A percentile compares a stretch with the other conserved stretches of the same genome.
Evolutionary conservation across 2,888 invertebrate genomes (phyloP).

Genomic region (Xanthorhoe designata): DNA sequence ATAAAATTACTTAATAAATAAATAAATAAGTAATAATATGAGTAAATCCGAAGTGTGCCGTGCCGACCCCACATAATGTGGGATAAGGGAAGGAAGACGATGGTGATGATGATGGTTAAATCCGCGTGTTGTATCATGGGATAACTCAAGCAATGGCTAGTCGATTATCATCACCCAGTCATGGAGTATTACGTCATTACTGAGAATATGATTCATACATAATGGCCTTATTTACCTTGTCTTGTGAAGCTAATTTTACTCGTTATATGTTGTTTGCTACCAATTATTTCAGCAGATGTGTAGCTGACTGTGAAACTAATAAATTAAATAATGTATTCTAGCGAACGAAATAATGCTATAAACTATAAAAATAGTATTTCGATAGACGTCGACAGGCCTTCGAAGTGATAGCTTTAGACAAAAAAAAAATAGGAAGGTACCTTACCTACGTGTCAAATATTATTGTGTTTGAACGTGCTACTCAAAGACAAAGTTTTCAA

Average conservation of each 20-base stretch:
- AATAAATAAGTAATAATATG: too few species aligned
- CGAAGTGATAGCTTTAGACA: too few species aligned
- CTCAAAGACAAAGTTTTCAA: too few species aligned
- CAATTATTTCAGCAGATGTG: slow-evolving; percentile 29
- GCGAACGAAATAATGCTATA: neutral
- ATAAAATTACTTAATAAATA: too few species aligned
- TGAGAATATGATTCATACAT: slow-evolving; percentile 28
- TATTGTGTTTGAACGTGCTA: too few species aligned
- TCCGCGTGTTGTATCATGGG: neutral
- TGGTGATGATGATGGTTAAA: neutral
- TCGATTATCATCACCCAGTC: slow-evolving; percentile 39
- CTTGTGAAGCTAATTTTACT: slow-evolving; percentile 36
- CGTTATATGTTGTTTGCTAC: slow-evolving; percentile 31
- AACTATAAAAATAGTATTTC: too few species aligned
- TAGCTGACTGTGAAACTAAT: slow-evolving; percentile 1
- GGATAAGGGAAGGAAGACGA: neutral
- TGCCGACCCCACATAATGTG: too few species aligned
- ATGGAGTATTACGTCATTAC: slow-evolving; percentile 40
- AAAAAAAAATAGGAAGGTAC: too few species aligned
- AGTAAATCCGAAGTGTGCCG: too few species aligned
- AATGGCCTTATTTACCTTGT: slow-evolving; percentile 38
- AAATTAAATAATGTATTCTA: neutral
- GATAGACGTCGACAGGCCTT: too few species aligned
- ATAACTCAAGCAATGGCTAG: slow-evolving; percentile 20
- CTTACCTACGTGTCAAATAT: too few species aligned